Conservation (phyloP, 2,888 invertebrate species). For the Pyrgus malvae region DNA sequence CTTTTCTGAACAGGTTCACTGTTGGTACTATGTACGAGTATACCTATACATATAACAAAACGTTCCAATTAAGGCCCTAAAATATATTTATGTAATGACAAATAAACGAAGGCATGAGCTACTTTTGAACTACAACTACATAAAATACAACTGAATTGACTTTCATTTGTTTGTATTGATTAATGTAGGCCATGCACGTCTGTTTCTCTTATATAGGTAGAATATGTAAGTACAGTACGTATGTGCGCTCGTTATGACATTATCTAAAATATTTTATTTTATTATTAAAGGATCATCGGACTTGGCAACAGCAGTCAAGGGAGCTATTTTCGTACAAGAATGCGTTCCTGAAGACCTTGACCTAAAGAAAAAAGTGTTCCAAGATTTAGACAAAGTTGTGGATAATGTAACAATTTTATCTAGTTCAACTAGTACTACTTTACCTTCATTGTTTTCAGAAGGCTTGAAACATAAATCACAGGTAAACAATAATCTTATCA, state of each 20-base stretch:
- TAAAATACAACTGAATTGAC: no score
- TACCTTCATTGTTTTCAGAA: slow-evolving; percentile 93
- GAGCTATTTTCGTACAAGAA: slow-evolving; percentile 93
- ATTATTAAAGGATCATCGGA: slow-evolving; percentile 82
- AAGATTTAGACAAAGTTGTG: slow-evolving; percentile 88
- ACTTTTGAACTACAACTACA: no score
- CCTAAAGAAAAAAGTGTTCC: slow-evolving; percentile 90
- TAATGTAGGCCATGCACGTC: no score
- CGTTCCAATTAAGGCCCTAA: no score
- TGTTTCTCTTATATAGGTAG: no score
- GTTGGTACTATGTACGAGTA: no score
- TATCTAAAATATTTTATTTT: neutral
- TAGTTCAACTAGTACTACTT: slow-evolving; percentile 96
- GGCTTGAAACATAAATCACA: slow-evolving; percentile 87
- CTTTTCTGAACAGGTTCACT: no score
- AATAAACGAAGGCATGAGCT: no score
- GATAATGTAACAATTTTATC: slow-evolving; percentile 91
- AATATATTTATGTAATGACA: no score
- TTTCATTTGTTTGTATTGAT: no score
- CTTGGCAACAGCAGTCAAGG: slow-evolving; percentile 87
- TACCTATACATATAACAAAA: no score
- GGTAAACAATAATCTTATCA: slow-evolving; percentile 58
- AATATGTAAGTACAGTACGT: no score
- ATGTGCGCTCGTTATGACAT: neutral
- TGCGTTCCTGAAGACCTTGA: slow-evolving; percentile 95